Base-by-base conservation (phyloP, 2,888 invertebrate genomes). In the Dynastes tityus region DNA sequence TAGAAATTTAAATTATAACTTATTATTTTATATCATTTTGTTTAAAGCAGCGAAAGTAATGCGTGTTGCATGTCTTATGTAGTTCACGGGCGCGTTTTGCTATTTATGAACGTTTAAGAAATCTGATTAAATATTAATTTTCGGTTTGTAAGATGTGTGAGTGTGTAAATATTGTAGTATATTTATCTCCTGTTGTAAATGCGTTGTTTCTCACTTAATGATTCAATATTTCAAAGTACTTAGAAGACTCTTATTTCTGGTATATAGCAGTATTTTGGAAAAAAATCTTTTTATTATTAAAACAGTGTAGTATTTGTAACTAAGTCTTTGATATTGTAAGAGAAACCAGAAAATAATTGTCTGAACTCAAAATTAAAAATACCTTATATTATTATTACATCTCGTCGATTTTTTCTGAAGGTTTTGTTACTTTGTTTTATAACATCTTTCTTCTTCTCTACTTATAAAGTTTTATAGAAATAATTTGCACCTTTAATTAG, bases 371-470 rank as follows among this genome's bases (percentile, higher is more conserved):
- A 74, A 74, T 74, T 74, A 61, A 45, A 61, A 73, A 5, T 37
- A 40, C 11, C 13, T 37, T 29, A 53, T 70, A 53, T n/a, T 73
- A 40, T 49, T 61, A 73, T 73, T 68, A 58, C 37, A 73, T 27
- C 53, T 51, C 63, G 37, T 64, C 32, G 63, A 61, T 55, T 77
- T 58, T 79, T 76, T 75, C 53, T 32, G 16, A 58, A 70, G 76
- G 55, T 79, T 74, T 63, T 79, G 76, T 70, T 68, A 76, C 76
- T 70, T 74, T 79, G 77, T 77, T 79, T 79, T 79, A 77, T 79
- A 79, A 79, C 49, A 53, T 79, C 76, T 79, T 73, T 79, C 79
- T 79, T 79, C 77, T 79, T 71, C 51, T 79, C 79, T 71, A 29
- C 71, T 75, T 49, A 40, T 37, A 53, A 65, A 45, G 11, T 27